Percentiles rank a stretch among this genome's conserved stretches.
These are phyloP conservation scores for Drosophila arawakana DNA, from an alignment of 1,140 invertebrate genomes.

Conservation along the genomic window DNA sequence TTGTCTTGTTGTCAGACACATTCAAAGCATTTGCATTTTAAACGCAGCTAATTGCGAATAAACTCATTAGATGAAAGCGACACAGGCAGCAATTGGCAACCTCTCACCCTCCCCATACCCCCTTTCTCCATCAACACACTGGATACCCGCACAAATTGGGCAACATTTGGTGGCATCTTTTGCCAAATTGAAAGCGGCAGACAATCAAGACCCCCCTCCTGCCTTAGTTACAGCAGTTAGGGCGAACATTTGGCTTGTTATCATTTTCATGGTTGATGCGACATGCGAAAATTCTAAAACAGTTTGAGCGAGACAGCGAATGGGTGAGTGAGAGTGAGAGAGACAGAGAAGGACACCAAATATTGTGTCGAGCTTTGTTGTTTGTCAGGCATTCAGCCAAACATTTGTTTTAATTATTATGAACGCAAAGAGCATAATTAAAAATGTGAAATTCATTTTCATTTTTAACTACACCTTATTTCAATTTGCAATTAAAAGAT, in stretches of 20 bases:
- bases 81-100: conserved; percentile 33
- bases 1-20: conserved; percentile 13
- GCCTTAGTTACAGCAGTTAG: conserved; percentile 33
- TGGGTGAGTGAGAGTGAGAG: background rate
- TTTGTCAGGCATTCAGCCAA: conserved; percentile 41
- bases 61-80: conserved; percentile 66
- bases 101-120: background rate
- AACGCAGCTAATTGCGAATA: conserved; percentile 73
- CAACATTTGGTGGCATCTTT: conserved; percentile 58
- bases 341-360: background rate
- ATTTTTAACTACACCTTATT: conserved; percentile 81
- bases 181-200: conserved; percentile 48
- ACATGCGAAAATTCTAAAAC: conserved; percentile 42
- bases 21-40: conserved; percentile 58
- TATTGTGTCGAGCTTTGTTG: conserved; percentile 30
- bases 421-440: conserved; percentile 78
- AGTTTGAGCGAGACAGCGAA: background rate
- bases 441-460: conserved; percentile 77
- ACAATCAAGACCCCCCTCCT: conserved; percentile 27
- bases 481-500: conserved; percentile 28
- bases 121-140: background rate
- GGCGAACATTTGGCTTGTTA: conserved; percentile 62
- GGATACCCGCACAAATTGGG: conserved; percentile 45
- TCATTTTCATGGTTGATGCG: conserved; percentile 59
- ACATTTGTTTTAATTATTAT: conserved; percentile 82